Evolutionary conservation across 2,888 invertebrate species (phyloP).

Genomic region (Chrysina gloriosa): DNA sequence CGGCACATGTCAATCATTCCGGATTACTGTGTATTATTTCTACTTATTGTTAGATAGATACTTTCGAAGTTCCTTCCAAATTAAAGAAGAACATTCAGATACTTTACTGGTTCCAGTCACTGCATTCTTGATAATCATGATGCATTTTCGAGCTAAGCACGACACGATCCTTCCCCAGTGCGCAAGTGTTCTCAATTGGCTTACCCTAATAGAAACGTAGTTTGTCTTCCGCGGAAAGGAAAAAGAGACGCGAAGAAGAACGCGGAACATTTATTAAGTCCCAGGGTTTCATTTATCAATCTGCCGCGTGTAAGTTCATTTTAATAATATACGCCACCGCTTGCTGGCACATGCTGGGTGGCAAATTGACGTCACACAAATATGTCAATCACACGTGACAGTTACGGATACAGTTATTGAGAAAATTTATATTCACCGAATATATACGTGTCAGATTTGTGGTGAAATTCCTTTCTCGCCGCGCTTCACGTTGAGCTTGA

Average conservation of each 20-base stretch:
- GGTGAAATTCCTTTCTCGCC: conserved; percentile 40
- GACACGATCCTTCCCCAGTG: conserved; percentile 31
- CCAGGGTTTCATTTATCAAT: conserved; percentile 49
- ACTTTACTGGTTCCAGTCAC: conserved; percentile 24
- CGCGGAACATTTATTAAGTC: conserved; percentile 48
- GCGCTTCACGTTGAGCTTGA: conserved; percentile 38
- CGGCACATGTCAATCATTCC: too few relatives aligned
- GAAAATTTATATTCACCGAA: conserved; percentile 41
- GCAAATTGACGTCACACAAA: conserved; percentile 50
- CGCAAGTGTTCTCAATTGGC: conserved; percentile 42
- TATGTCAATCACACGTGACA: conserved; percentile 50
- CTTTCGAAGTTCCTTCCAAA: neutral
- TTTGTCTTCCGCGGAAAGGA: conserved; percentile 39
- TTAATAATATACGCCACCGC: conserved; percentile 49
- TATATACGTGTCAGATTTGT: conserved; percentile 40
- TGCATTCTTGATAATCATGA: conserved; percentile 41
- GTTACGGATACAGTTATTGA: conserved; percentile 44
- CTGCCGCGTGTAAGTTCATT: conserved; percentile 46
- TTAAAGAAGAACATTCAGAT: neutral
- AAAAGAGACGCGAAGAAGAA: conserved; percentile 39
- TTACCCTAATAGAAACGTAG: conserved; percentile 41
- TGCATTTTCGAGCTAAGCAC: conserved; percentile 37
- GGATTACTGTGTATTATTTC: too few relatives aligned
- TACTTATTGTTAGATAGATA: too few relatives aligned
- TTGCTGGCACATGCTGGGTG: conserved; percentile 41